Percentiles rank a stretch among this genome's conserved stretches.
These are phyloP conservation scores for Agrotis puta DNA, from an alignment of 2,888 invertebrate species.

Conservation along the genomic window DNA sequence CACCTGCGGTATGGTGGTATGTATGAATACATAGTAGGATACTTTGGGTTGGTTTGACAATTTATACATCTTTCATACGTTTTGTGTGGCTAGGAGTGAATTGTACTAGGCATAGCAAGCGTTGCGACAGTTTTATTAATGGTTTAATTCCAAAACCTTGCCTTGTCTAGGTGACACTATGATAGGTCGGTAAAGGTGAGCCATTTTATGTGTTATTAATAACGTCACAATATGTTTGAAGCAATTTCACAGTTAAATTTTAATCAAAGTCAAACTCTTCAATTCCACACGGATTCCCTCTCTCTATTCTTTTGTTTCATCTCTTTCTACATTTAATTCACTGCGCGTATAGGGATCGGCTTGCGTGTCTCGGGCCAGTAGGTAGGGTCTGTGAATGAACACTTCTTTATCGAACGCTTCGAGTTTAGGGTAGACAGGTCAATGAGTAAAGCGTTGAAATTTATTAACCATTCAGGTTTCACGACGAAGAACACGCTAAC, in stretches of 20 bases:
- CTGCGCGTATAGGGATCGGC: conserved; percentile 59
- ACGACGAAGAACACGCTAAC: conserved; percentile 99
- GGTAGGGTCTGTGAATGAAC: conserved; percentile 73
- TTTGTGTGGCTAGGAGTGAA: conserved; percentile 66
- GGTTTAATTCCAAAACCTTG: conserved; percentile 71
- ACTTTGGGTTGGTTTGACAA: conserved; percentile 78
- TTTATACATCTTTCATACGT: conserved; percentile 67
- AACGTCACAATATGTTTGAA: conserved; percentile 75
- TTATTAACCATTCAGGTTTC: conserved; percentile 95
- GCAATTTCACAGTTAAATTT: conserved; percentile 75
- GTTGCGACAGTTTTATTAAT: conserved; percentile 35
- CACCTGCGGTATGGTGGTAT: conserved; percentile 99
- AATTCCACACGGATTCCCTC: conserved; percentile 70
- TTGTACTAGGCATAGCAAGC: conserved; percentile 81
- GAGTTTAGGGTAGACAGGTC: conserved; percentile 69
- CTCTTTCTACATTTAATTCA: conserved; percentile 69
- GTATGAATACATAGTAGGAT: conserved; percentile 89
- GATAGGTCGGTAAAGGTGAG: conserved; percentile 89
- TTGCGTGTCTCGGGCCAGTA: conserved; percentile 69
- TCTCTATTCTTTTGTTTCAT: conserved; percentile 75
- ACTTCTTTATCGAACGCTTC: conserved; percentile 66
- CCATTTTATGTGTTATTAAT: conserved; percentile 88
- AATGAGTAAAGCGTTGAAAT: conserved; percentile 85
- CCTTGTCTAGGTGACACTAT: conserved; percentile 77
- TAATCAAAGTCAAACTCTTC: conserved; percentile 91